Base-by-base conservation (phyloP, 1,140 invertebrate genomes). In the Oryzaephilus surinamensis region DNA sequence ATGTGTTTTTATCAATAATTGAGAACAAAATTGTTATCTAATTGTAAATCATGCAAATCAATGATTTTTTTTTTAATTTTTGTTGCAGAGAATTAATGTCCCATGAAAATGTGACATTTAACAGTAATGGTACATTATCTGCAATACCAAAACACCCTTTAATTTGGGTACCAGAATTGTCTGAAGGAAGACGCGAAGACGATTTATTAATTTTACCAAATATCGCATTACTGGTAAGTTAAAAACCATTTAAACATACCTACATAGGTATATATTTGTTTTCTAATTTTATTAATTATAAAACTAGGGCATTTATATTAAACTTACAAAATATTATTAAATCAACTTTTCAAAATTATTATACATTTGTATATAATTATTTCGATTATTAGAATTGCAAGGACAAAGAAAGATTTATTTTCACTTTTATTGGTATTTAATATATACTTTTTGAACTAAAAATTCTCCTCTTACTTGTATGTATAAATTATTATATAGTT, bases 141-240 rank as follows among this genome's bases (percentile, higher is more conserved):
- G 69, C 77, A 0, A 62, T 71, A 2, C 81, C 82, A 1, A 53
- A 60, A 2, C 82, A 86, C 64, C 81, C 82, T 0, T 54, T 88
- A 4, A 62, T 67, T 7, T 87, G 77, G 67, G 66, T 80, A 6
- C 76, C 76, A 4, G 74, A 84, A 43, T 50, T 81, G 28, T 85
- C 81, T 10, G 71, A 70, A 19, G 81, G 79, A 0, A 61, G 73
- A 19, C 71, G 71, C 30, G 80, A 92, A 52, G 71, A 78, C 32
- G 89, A 95, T 53, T 60, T 79, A 0, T 62, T 93, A 5, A 71
- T 77, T 5, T 70, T 93, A 44, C 79, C 90, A 0, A 91, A 96
- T 55, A 88, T 94, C 41, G 87, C 90, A 5, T 69, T 94, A 51
- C 58, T 93, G 73, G 89, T 94, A 63, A 82, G 79, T 74, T 33